A percentile compares a stretch with the other conserved stretches of the same genome.
These are phyloP conservation scores for Antechinus flavipes DNA, from an alignment of 2,113 vertebrate species.

Conservation along the genomic window DNA sequence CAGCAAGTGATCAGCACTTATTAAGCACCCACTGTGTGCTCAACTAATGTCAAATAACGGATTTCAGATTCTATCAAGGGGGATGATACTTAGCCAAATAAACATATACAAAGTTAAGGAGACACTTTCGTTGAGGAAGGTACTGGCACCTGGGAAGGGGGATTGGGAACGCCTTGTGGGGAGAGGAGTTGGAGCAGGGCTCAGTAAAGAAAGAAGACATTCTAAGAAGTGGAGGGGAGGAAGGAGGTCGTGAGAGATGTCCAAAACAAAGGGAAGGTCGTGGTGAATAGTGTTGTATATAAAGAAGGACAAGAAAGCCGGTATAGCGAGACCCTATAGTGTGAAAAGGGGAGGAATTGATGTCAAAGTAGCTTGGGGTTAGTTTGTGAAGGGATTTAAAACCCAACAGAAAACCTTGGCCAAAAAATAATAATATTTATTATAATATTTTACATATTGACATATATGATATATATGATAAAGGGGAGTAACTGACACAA, in stretches of 20 bases:
- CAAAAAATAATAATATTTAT: background rate
- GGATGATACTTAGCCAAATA: background rate
- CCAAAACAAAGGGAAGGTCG: background rate
- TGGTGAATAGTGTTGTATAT: background rate
- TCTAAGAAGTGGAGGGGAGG: background rate
- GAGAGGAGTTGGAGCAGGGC: background rate
- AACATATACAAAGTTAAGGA: background rate
- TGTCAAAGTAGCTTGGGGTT: background rate
- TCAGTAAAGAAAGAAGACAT: background rate
- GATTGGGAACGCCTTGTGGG: background rate
- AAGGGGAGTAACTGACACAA: too few species aligned
- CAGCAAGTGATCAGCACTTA: background rate
- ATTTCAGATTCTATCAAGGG: background rate
- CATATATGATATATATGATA: background rate
- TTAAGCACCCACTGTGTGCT: background rate
- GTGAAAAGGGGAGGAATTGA: background rate
- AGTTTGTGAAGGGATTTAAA: background rate
- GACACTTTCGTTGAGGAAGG: too few species aligned
- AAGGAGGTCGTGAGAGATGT: background rate
- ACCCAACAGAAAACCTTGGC: background rate
- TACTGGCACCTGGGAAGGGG: background rate
- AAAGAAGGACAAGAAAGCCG: background rate
- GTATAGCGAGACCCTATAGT: background rate
- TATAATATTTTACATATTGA: background rate
- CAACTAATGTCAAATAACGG: background rate